Conservation (phyloP, 2,113 vertebrate genomes). For the Aix galericulata region DNA sequence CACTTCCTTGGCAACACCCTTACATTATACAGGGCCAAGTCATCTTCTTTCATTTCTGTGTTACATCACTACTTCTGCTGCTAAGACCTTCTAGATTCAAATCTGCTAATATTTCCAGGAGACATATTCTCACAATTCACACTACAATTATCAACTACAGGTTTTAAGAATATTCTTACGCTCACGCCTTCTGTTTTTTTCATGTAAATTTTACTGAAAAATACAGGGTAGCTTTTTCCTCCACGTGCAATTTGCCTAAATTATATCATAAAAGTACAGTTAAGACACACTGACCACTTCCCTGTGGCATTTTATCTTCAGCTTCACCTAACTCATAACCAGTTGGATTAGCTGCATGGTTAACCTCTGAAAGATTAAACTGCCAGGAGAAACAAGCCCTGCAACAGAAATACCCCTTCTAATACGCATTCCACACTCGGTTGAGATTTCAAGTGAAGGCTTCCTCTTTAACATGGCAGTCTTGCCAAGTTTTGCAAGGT, state of each 20-base stretch:
- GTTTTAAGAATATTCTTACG: neutral
- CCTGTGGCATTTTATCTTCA: neutral
- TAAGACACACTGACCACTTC: neutral
- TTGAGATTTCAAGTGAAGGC: constrained; percentile 20
- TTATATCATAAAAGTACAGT: neutral
- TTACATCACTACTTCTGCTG: neutral
- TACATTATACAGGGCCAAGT: constrained; percentile 2
- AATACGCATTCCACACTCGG: neutral
- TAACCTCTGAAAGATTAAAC: constrained; percentile 1
- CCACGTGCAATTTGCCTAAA: neutral
- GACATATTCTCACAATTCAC: neutral
- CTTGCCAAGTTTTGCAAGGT: constrained; percentile 27
- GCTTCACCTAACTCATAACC: neutral
- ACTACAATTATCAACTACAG: neutral
- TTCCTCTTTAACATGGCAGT: neutral
- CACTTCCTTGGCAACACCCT: constrained; percentile 37
- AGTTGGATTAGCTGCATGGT: constrained; percentile 1
- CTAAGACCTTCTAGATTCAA: neutral
- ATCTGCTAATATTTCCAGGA: neutral
- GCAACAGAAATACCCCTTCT: neutral
- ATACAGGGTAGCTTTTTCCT: neutral
- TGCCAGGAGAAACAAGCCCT: neutral
- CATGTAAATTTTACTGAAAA: neutral
- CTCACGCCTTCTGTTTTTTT: neutral
- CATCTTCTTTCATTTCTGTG: neutral